phyloP scores from a whole-genome alignment of 2,888 invertebrate species.

The Ormyrus rosae region DNA sequence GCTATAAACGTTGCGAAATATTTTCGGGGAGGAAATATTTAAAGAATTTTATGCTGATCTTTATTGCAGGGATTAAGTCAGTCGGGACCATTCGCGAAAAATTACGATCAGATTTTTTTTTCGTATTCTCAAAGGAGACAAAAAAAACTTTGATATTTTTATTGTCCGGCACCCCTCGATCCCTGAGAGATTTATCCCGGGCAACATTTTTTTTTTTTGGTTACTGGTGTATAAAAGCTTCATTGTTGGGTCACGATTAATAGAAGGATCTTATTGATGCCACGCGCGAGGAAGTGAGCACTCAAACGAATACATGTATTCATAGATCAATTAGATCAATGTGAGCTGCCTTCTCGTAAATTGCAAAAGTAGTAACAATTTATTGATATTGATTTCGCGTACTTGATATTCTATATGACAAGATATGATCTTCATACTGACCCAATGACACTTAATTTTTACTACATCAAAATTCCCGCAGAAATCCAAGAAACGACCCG shows the following conservation, averaged over 20 bases:
- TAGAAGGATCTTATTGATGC: slow-evolving; percentile 26
- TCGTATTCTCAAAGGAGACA: slow-evolving; percentile 1
- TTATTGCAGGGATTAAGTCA: too few relatives aligned
- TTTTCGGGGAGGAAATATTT: too few relatives aligned
- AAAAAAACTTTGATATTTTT: slow-evolving; percentile 22
- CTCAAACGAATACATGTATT: slow-evolving; percentile 17
- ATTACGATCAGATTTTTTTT: slow-evolving; percentile 15
- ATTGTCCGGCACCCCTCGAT: slow-evolving; percentile 29
- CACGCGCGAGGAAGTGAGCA: slow-evolving; percentile 4
- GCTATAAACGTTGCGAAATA: too few relatives aligned
- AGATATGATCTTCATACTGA: too few relatives aligned
- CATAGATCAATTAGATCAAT: slow-evolving; percentile 9
- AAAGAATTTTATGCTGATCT: too few relatives aligned
- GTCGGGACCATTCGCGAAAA: too few relatives aligned
- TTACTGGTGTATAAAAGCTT: slow-evolving; percentile 1
- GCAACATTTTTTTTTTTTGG: slow-evolving; percentile 11
- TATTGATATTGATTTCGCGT: too few relatives aligned
- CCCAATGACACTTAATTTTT: too few relatives aligned
- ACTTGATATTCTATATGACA: too few relatives aligned
- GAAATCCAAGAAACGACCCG: too few relatives aligned
- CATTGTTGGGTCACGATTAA: slow-evolving; percentile 4
- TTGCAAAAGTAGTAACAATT: not conserved
- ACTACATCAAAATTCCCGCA: too few relatives aligned
- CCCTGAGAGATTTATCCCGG: slow-evolving; percentile 2
- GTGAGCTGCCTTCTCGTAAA: not conserved